A percentile compares a stretch with the other conserved stretches of the same genome.
phyloP scores from a whole-genome alignment of 1,140 invertebrate genomes.

The Uloborus diversus region DNA sequence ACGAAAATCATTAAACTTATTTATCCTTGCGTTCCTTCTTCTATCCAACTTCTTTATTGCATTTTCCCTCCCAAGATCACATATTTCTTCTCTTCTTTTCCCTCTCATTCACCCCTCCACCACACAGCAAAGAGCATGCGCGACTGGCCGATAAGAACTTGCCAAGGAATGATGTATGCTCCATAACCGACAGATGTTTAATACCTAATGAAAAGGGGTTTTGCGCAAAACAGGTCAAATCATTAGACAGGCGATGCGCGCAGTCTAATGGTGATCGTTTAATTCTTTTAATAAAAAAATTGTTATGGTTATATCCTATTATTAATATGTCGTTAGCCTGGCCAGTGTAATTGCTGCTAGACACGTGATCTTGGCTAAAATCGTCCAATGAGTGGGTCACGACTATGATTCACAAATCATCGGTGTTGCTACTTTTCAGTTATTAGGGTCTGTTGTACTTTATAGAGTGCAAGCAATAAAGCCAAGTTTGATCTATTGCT shows the following conservation, averaged over 20 bases:
- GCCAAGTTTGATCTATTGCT: too few species aligned
- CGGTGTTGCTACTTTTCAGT: too few species aligned
- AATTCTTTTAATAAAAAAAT: slow-evolving; percentile 21
- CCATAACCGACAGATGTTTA: slow-evolving; percentile 9
- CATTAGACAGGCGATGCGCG: not conserved
- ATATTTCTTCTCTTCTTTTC: not conserved
- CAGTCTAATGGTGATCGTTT: not conserved
- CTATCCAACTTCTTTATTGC: too few species aligned
- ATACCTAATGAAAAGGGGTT: slow-evolving; percentile 24
- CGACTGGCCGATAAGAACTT: slow-evolving; percentile 6
- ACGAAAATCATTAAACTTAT: too few species aligned
- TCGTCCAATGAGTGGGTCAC: not conserved
- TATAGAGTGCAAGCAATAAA: too few species aligned
- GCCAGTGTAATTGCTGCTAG: not conserved
- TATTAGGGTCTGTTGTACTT: too few species aligned
- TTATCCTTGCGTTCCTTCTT: too few species aligned
- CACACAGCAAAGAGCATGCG: not conserved
- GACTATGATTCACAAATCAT: too few species aligned
- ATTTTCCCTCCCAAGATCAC: not conserved
- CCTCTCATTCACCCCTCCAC: not conserved
- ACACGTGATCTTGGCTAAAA: not conserved
- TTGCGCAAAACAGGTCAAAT: slow-evolving; percentile 7
- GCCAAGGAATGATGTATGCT: slow-evolving; percentile 18
- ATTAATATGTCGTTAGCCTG: slow-evolving; percentile 26
- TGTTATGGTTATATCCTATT: slow-evolving; percentile 19